phyloP scores from a whole-genome alignment of 2,888 invertebrate species.

The Candidula unifasciata region DNA sequence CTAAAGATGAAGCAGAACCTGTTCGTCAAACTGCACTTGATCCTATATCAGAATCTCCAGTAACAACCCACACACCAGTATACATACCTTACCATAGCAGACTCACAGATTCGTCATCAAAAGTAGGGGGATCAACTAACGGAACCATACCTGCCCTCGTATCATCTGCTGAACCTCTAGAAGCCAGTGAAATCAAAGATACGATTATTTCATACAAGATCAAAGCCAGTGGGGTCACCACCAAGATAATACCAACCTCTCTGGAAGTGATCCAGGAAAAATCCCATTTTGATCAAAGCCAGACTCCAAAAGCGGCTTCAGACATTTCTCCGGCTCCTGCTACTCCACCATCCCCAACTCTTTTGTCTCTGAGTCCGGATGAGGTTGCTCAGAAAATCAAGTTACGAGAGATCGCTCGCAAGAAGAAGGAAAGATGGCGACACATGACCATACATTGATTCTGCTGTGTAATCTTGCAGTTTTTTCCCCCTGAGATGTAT shows the following conservation, averaged over 20 bases:
- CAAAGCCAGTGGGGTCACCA: not conserved
- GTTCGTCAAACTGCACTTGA: not conserved
- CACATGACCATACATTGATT: conserved; percentile 51
- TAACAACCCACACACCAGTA: not conserved
- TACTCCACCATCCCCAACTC: not conserved
- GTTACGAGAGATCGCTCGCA: conserved; percentile 54
- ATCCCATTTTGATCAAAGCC: not conserved
- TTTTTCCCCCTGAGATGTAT: no score
- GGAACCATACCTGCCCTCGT: not conserved
- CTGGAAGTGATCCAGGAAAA: not conserved
- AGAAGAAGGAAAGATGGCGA: conserved; percentile 58
- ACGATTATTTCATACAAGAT: not conserved
- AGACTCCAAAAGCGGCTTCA: not conserved
- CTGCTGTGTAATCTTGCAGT: not conserved
- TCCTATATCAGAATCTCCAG: conserved; percentile 3
- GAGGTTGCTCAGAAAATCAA: conserved; percentile 12
- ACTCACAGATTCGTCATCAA: not conserved
- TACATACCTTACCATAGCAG: not conserved
- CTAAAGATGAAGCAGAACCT: not conserved
- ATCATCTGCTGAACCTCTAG: no score
- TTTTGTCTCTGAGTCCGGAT: conserved; percentile 10
- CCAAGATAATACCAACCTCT: not conserved
- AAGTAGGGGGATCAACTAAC: not conserved
- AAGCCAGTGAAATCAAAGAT: not conserved
- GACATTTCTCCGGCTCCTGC: not conserved